Evolutionary conservation across 1,140 invertebrate genomes (phyloP), one percentile per base, ranked within the genome.

Genomic region (Phymastichus coffea): DNA sequence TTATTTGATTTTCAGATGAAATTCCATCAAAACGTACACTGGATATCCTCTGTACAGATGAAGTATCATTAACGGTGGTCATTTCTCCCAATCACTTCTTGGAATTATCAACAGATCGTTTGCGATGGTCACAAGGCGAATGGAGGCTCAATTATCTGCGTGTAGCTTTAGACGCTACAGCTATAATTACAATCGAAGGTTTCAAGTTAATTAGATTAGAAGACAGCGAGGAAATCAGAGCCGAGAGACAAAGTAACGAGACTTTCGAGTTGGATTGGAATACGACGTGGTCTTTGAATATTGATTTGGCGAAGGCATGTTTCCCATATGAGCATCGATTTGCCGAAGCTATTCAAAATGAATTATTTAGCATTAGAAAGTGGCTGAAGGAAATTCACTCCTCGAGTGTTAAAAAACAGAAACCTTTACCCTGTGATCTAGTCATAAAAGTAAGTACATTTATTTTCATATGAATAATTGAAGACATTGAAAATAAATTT

Each of bases 241-340:
- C 84, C 2, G 90, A 92, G 71, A 82, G 90, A 48, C 81, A 84
- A 30, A 88, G 90, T 65, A 87, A 85, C 64, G 89, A 91, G 49
- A 84, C 82, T 25, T 91, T 92, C 65, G 68, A 81, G 15, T 69
- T 90, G 12, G 78, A 82, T 9, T 87, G 86, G 80, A 92, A 93
- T 69, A 85, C 85, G 64, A 86, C 88, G 19, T 92, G 89, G 88
- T 76, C 76, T 3, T 70, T 93, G 12, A 84, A 83, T 25, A 87
- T 94, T 52, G 84, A 88, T 25, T 84, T 84, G 3, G 82, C 93
- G 8, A 84, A 88, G 62, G 83, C 93, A 40, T 83, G 89, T 40
- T 97, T 98, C 72, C 95, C 95, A 0, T 93, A 97, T 76, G 86
- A 93, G 54, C 97, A 97, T 74, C 85, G 95, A 67, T 99, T 97